These are phyloP conservation scores for Spilarctia lutea DNA, from an alignment of 2,888 invertebrate species.

Conservation along the genomic window DNA sequence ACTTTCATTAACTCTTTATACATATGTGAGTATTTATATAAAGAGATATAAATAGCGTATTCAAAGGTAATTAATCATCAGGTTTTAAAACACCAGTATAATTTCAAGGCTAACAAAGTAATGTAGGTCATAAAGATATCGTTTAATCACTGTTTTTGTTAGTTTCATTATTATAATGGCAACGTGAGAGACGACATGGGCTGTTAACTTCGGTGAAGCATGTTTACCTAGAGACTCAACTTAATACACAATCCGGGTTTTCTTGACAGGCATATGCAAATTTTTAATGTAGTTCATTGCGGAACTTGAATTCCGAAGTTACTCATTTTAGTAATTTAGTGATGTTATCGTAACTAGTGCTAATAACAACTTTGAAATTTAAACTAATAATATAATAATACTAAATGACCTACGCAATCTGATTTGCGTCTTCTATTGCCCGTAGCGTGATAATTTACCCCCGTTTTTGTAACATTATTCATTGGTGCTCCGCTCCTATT, in stretches of 20 bases:
- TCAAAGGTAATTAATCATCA: slow-evolving; percentile 5
- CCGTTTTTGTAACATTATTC: too few species aligned
- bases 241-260: slow-evolving; percentile 8
- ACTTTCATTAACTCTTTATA: too few species aligned
- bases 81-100: slow-evolving; percentile 34
- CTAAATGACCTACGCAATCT: too few species aligned
- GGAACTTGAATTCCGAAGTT: background rate
- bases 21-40: too few species aligned
- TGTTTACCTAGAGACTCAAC: slow-evolving; percentile 34
- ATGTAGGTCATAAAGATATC: slow-evolving; percentile 65
- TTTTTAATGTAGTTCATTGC: background rate
- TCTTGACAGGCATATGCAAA: background rate
- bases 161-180: slow-evolving; percentile 45
- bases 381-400: background rate
- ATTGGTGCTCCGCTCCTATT: too few species aligned
- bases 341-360: background rate
- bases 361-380: background rate
- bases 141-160: slow-evolving; percentile 58
- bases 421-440: too few species aligned
- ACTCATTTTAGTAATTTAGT: background rate
- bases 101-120: slow-evolving; percentile 57
- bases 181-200: slow-evolving; percentile 62
- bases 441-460: too few species aligned
- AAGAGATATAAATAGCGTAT: background rate
- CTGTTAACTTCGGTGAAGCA: slow-evolving; percentile 36